These are phyloP conservation scores for Oreochromis mossambicus DNA, from an alignment of 2,797 vertebrate species.

Conservation along the genomic window DNA sequence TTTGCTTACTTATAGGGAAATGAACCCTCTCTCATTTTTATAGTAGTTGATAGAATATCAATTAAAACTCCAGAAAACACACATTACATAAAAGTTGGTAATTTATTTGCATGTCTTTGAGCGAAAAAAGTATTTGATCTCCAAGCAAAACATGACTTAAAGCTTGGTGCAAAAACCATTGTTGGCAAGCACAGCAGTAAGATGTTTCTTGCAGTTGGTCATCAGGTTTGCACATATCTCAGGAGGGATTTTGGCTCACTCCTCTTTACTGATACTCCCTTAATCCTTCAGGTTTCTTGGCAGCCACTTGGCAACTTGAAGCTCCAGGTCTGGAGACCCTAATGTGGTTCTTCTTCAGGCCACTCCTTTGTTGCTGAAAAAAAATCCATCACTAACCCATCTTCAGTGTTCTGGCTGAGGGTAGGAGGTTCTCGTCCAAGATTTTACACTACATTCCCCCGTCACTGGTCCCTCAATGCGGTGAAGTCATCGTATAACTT, in stretches of 20 bases:
- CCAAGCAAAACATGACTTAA: not conserved
- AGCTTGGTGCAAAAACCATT: not conserved
- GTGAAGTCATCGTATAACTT: not conserved
- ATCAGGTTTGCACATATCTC: not conserved
- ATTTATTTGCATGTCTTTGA: not conserved
- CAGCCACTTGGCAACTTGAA: not conserved
- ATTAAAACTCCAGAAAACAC: not conserved
- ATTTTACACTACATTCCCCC: not conserved
- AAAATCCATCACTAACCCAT: not conserved
- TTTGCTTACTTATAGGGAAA: not conserved
- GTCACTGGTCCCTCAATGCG: not conserved
- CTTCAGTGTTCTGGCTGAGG: rapidly evolving
- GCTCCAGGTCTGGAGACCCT: not conserved
- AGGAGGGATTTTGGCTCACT: not conserved
- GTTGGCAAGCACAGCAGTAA: not conserved
- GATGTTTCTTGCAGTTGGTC: not conserved
- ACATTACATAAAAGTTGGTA: not conserved
- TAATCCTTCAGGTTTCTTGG: not conserved
- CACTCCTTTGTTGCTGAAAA: not conserved
- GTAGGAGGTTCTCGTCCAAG: not conserved
- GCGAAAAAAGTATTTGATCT: not conserved
- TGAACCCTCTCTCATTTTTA: not conserved
- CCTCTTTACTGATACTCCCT: not conserved
- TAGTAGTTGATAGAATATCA: not conserved
- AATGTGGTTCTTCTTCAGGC: not conserved